Conservation (phyloP, 2,888 invertebrate genomes). For the Maniola hyperantus region DNA sequence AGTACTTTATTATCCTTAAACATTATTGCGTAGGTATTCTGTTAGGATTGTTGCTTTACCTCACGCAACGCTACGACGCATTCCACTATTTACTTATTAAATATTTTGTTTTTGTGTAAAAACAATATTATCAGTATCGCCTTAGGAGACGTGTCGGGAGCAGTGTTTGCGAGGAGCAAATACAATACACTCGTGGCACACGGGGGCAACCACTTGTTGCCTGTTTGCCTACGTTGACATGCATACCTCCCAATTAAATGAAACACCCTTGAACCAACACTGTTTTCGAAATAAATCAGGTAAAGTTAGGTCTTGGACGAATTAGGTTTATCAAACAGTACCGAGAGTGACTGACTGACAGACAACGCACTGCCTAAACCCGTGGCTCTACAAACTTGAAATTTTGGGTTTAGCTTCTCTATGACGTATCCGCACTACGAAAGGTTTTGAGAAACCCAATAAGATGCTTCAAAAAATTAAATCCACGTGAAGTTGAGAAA, state of each 20-base stretch:
- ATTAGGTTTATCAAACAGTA: no score
- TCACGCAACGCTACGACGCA: neutral
- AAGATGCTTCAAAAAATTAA: no score
- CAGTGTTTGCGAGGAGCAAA: slow-evolving; percentile 71
- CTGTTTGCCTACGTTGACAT: slow-evolving; percentile 71
- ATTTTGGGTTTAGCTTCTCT: no score
- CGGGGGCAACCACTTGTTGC: slow-evolving; percentile 56
- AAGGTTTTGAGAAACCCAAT: no score
- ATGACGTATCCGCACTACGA: no score
- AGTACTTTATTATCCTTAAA: slow-evolving; percentile 5
- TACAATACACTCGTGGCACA: slow-evolving; percentile 66
- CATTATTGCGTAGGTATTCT: neutral
- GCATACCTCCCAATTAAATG: slow-evolving; percentile 69
- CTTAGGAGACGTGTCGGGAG: slow-evolving; percentile 61
- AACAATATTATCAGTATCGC: slow-evolving; percentile 60
- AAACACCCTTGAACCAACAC: slow-evolving; percentile 40
- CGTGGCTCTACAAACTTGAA: no score
- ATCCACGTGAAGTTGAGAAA: no score
- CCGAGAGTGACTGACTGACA: no score
- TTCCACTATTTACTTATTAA: slow-evolving; percentile 49
- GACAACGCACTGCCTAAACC: no score
- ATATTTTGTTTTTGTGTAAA: slow-evolving; percentile 44
- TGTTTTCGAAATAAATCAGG: neutral
- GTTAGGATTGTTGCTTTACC: neutral
- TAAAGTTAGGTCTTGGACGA: neutral